phyloP scores from a whole-genome alignment of 2,797 vertebrate genomes.

The Phrynocephalus forsythii region DNA sequence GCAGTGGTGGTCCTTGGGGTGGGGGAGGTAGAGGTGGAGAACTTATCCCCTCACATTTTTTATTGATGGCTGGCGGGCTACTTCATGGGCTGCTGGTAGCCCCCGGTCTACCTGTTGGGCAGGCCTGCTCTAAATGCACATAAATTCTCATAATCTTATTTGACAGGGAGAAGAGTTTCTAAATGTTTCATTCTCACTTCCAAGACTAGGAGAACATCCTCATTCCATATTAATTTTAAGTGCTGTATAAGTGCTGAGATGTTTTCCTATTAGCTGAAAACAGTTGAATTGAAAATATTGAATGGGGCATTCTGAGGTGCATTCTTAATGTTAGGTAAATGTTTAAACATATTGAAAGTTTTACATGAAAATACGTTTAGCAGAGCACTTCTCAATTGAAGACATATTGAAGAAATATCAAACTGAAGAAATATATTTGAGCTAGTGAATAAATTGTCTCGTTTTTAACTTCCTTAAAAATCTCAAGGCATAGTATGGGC shows the following conservation, averaged over 20 bases:
- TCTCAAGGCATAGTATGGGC: background rate
- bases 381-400: background rate
- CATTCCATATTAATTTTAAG: background rate
- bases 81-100: too few relatives aligned
- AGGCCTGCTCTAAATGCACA: too few relatives aligned
- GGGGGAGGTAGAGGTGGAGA: too few relatives aligned
- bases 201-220: too few relatives aligned
- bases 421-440: conserved; percentile 24
- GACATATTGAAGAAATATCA: too few relatives aligned
- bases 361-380: background rate
- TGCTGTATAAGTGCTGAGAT: background rate
- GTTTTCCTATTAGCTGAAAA: background rate
- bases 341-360: background rate
- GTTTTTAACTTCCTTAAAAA: background rate
- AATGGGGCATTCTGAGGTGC: background rate
- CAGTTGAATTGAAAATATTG: background rate
- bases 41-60: too few relatives aligned
- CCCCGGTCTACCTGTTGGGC: too few relatives aligned
- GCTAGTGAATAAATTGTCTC: background rate
- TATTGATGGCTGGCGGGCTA: too few relatives aligned
- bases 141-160: too few relatives aligned
- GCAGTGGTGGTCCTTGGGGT: too few relatives aligned
- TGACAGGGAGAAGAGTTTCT: too few relatives aligned
- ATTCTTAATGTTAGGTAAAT: background rate
- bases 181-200: too few relatives aligned